These are phyloP conservation scores for Phalanger gymnotis DNA, from an alignment of 2,797 vertebrate species.

Conservation along the genomic window DNA sequence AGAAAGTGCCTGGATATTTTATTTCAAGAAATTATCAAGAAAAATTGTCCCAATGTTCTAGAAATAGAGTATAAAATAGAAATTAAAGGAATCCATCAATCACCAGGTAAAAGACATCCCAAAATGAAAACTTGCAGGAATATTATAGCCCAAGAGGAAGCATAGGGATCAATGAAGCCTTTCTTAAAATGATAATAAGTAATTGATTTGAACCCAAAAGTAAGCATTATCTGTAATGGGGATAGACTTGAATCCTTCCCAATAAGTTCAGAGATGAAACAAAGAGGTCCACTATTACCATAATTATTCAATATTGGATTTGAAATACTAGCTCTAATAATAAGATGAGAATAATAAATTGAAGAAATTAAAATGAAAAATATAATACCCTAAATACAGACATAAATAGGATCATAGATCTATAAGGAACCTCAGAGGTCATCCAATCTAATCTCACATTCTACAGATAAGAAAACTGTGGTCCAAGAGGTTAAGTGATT, in stretches of 20 bases:
- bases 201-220: not conserved
- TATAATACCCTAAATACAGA: not conserved
- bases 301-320: not conserved
- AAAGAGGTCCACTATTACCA: not conserved
- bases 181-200: not conserved
- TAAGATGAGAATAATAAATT: not conserved
- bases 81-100: not conserved
- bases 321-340: not conserved
- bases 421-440: not conserved
- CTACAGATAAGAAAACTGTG: not conserved
- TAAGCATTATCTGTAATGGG: not conserved
- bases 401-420: not conserved
- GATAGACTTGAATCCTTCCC: not conserved
- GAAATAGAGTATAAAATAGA: not conserved
- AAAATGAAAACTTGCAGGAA: not conserved
- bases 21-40: not conserved
- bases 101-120: not conserved
- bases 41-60: not conserved
- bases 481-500: not conserved
- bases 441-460: not conserved
- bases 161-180: not conserved
- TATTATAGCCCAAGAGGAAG: not conserved
- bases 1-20: not conserved
- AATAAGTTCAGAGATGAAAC: not conserved
- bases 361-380: not conserved